phyloP scores from a whole-genome alignment of 2,797 vertebrate genomes.

The Pyrocephalus nanus region DNA sequence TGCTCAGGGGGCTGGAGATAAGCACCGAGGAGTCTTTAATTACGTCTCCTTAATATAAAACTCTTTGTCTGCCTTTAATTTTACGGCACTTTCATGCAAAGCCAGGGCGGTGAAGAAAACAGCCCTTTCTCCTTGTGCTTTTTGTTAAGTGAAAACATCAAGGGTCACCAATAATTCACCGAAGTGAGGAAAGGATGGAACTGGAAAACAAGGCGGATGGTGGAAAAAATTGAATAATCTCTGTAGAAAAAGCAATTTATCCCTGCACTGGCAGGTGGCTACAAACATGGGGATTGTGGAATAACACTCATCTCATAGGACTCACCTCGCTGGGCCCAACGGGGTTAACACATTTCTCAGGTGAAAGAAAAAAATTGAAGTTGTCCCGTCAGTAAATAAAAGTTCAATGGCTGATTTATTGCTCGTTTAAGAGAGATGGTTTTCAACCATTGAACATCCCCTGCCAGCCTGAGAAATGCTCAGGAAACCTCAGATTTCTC shows the following conservation, averaged over 20 bases:
- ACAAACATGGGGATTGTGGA: background rate
- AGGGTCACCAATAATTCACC: slow-evolving; percentile 8
- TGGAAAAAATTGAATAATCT: background rate
- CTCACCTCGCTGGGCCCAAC: background rate
- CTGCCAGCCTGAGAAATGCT: background rate
- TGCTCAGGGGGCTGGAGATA: slow-evolving; percentile 26
- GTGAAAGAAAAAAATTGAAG: background rate
- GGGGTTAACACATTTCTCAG: background rate
- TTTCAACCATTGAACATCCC: background rate
- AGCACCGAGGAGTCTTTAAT: background rate
- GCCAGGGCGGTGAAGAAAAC: background rate
- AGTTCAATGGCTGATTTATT: background rate
- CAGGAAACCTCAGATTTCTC: background rate
- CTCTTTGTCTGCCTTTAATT: slow-evolving; percentile 9
- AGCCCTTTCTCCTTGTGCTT: background rate
- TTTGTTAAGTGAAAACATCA: background rate
- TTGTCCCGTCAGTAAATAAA: background rate
- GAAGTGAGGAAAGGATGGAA: slow-evolving; percentile 3
- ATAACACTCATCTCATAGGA: background rate
- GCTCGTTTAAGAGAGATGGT: background rate
- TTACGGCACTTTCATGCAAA: background rate
- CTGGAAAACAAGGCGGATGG: background rate
- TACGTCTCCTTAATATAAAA: background rate
- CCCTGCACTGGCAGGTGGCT: background rate
- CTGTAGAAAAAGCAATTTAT: background rate